These are phyloP conservation scores for Aphidoletes aphidimyza DNA, from an alignment of 2,888 invertebrate species.

Conservation along the genomic window DNA sequence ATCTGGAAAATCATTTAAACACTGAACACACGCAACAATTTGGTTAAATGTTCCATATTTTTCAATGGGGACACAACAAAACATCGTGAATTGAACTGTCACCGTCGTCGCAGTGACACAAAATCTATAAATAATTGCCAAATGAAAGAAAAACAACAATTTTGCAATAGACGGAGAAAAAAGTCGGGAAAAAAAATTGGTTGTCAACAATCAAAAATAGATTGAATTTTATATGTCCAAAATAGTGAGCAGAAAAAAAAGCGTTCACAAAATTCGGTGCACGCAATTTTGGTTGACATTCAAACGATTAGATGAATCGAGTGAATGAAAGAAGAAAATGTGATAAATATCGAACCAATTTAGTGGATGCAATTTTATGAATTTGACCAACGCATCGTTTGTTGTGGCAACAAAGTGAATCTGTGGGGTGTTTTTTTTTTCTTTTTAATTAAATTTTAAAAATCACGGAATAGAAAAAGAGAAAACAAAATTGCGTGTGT, in stretches of 20 bases:
- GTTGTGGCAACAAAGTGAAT: slow-evolving; percentile 7
- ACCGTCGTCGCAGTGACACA: slow-evolving; percentile 8
- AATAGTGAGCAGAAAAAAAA: neutral
- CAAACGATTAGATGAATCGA: neutral
- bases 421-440: too few species aligned
- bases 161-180: neutral
- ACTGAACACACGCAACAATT: too few species aligned
- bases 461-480: neutral
- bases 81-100: neutral
- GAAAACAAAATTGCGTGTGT: neutral
- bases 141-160: slow-evolving; percentile 29
- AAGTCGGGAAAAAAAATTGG: neutral
- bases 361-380: neutral
- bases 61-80: neutral
- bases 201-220: slow-evolving; percentile 53
- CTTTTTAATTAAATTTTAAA: neutral
- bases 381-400: slow-evolving; percentile 29
- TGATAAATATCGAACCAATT: neutral
- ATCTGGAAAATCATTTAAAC: too few species aligned
- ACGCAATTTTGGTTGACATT: neutral
- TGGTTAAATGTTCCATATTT: too few species aligned
- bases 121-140: slow-evolving; percentile 54
- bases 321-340: slow-evolving; percentile 1
- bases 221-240: slow-evolving; percentile 43
- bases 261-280: neutral